Conservation (phyloP, 1,140 invertebrate genomes). For the Drosophila parvula region DNA sequence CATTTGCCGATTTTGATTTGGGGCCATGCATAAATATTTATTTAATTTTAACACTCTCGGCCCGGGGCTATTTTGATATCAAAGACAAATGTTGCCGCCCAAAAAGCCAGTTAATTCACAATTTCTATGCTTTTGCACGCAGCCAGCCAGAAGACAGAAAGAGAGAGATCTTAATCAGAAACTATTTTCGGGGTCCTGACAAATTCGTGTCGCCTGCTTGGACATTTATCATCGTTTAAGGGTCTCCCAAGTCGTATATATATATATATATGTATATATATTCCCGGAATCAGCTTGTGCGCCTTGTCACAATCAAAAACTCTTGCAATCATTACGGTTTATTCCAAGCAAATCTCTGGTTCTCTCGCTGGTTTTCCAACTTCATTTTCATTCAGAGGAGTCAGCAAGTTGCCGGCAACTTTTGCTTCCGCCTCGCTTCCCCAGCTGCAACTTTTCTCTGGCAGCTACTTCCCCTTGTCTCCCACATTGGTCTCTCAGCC, state of each 20-base stretch:
- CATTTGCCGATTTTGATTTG: constrained; percentile 68
- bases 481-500: not conserved
- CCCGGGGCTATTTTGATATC: constrained; percentile 47
- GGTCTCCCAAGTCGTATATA: not conserved
- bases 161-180: constrained; percentile 48
- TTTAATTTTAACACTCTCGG: constrained; percentile 57
- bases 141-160: constrained; percentile 10
- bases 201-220: constrained; percentile 63
- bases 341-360: constrained; percentile 14
- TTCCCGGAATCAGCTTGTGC: not conserved
- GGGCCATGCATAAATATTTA: constrained; percentile 72
- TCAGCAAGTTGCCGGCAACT: constrained; percentile 46
- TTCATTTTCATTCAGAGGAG: constrained; percentile 55
- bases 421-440: constrained; percentile 49
- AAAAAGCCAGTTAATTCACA: constrained; percentile 54
- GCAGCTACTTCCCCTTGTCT: constrained; percentile 36
- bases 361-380: constrained; percentile 40
- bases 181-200: constrained; percentile 42
- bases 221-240: constrained; percentile 64
- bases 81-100: constrained; percentile 65
- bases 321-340: constrained; percentile 50
- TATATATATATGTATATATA: not conserved
- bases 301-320: constrained; percentile 59
- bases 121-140: constrained; percentile 65
- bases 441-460: constrained; percentile 38